Conservation (phyloP, 1,140 invertebrate species). For the Ruditapes philippinarum region DNA sequence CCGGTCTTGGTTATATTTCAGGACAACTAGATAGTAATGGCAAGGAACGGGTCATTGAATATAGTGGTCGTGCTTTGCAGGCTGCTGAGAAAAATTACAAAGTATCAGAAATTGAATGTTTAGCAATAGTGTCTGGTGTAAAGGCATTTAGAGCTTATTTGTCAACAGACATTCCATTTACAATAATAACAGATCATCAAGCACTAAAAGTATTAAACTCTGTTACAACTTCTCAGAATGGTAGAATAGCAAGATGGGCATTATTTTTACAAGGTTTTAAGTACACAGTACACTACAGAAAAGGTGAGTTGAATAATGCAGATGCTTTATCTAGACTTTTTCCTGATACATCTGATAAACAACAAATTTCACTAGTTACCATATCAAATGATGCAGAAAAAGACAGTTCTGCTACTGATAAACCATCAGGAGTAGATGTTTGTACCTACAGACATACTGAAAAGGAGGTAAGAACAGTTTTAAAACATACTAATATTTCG, state of each 20-base stretch:
- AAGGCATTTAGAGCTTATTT: constrained; percentile 36
- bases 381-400: too few relatives aligned
- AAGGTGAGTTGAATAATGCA: background rate
- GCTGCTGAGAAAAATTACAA: constrained; percentile 17
- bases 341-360: too few relatives aligned
- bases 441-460: too few relatives aligned
- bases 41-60: constrained; percentile 18
- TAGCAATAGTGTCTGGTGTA: constrained; percentile 35
- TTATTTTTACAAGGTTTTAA: constrained; percentile 40
- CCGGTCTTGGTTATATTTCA: constrained; percentile 20
- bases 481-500: too few relatives aligned
- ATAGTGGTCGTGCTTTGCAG: constrained; percentile 9
- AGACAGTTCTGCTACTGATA: too few relatives aligned
- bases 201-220: constrained; percentile 13
- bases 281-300: background rate
- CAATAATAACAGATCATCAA: constrained; percentile 55
- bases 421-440: too few relatives aligned
- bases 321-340: constrained; percentile 12
- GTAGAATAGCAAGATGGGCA: constrained; percentile 18
- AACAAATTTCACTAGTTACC: too few relatives aligned
- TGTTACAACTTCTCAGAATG: background rate
- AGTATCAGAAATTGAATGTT: constrained; percentile 43
- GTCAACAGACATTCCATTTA: background rate
- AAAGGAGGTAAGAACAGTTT: too few relatives aligned
- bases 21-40: constrained; percentile 15